Percentiles rank a stretch among this genome's conserved stretches.
phyloP scores from a whole-genome alignment of 2,888 invertebrate genomes.

The Eupithecia inturbata region DNA sequence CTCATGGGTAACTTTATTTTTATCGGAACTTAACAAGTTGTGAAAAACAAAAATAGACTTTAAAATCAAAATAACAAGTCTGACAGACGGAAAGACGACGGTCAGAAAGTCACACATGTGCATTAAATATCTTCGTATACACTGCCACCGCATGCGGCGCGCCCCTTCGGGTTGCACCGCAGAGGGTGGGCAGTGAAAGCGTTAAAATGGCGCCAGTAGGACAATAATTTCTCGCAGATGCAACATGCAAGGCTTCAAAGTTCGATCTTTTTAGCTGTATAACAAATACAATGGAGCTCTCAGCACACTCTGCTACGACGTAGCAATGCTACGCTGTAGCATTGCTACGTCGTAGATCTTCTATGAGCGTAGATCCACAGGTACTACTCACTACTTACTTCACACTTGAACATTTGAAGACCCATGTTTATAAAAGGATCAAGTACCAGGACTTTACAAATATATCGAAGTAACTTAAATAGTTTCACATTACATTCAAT shows the following conservation, averaged over 20 bases:
- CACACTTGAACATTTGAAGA: not conserved
- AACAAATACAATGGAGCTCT: not conserved
- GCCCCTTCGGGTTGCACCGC: too few species aligned
- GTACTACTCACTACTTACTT: too few species aligned
- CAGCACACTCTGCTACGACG: not conserved
- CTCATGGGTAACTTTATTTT: not conserved
- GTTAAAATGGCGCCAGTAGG: not conserved
- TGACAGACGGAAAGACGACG: not conserved
- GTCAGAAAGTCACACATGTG: not conserved
- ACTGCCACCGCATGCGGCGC: too few species aligned
- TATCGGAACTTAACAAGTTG: not conserved
- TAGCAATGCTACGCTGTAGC: not conserved
- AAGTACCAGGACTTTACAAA: not conserved
- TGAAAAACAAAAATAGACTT: not conserved
- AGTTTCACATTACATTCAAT: too few species aligned
- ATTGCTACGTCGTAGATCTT: not conserved
- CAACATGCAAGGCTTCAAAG: not conserved
- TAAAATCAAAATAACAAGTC: not conserved
- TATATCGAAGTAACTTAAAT: not conserved
- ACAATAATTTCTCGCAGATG: not conserved
- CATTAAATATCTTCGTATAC: not conserved
- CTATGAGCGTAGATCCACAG: not conserved
- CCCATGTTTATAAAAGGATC: not conserved
- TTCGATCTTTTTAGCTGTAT: not conserved
- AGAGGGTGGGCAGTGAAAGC: not conserved